Conservation (phyloP, 1,140 invertebrate genomes). For the Steinernema feltiae region DNA sequence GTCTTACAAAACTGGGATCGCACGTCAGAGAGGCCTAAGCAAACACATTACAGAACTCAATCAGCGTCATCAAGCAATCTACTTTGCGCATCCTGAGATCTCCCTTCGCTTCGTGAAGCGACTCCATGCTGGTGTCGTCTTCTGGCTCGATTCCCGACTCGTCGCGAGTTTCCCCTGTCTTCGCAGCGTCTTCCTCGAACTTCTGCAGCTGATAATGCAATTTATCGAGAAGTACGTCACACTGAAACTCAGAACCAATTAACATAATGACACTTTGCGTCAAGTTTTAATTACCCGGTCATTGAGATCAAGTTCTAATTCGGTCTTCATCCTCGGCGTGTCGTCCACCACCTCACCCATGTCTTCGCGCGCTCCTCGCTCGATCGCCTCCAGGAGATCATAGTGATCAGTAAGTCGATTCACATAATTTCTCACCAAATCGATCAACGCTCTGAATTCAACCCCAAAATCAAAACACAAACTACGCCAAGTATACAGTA, state of each 20-base stretch:
- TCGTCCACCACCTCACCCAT: slow-evolving; percentile 18
- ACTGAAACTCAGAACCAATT: slow-evolving; percentile 58
- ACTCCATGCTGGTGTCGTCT: slow-evolving; percentile 5
- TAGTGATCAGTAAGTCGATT: slow-evolving; percentile 10
- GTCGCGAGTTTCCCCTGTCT: slow-evolving; percentile 47
- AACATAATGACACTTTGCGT: not conserved
- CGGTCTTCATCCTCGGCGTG: slow-evolving; percentile 57
- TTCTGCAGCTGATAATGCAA: slow-evolving; percentile 70
- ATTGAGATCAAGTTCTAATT: not conserved
- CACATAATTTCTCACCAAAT: not conserved
- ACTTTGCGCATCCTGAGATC: slow-evolving; percentile 17
- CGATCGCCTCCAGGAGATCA: slow-evolving; percentile 58
- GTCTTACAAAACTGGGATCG: not conserved
- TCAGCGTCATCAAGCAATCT: not conserved
- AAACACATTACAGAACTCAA: not conserved
- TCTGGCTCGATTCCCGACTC: slow-evolving; percentile 32
- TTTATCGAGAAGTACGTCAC: slow-evolving; percentile 71
- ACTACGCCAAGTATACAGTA: slow-evolving; percentile 57
- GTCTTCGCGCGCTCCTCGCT: slow-evolving; percentile 76
- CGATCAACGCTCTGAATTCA: not conserved
- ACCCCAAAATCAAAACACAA: not conserved
- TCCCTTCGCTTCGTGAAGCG: slow-evolving; percentile 10
- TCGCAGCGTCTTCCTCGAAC: slow-evolving; percentile 66
- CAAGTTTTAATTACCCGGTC: not conserved
- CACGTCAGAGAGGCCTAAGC: not conserved